phyloP scores from a whole-genome alignment of 2,888 invertebrate genomes.

The Drepanosiphum platanoidis region DNA sequence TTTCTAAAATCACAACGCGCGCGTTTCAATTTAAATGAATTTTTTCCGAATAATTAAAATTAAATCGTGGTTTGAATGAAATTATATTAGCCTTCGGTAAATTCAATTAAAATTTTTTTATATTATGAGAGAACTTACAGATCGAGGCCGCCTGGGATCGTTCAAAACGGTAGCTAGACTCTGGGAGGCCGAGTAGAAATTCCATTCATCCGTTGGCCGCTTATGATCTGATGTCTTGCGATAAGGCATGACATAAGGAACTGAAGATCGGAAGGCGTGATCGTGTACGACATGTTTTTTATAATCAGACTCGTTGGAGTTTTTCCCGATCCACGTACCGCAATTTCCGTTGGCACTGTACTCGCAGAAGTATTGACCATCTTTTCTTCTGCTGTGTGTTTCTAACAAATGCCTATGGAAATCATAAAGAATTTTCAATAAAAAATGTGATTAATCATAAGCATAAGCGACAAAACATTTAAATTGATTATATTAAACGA shows the following conservation, averaged over 20 bases:
- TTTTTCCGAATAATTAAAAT: neutral
- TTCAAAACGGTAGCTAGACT: constrained; percentile 95
- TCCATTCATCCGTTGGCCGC: constrained; percentile 73
- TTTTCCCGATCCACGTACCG: constrained; percentile 86
- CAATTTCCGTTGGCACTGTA: constrained; percentile 90
- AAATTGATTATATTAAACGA: neutral
- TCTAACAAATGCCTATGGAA: constrained; percentile 79
- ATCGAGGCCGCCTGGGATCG: constrained; percentile 92
- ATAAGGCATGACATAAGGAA: constrained; percentile 22
- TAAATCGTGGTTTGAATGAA: neutral
- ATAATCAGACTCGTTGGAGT: constrained; percentile 87
- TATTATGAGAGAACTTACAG: constrained; percentile 69
- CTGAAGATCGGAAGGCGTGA: constrained; percentile 68
- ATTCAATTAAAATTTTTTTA: neutral
- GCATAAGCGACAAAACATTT: neutral
- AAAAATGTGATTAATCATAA: neutral
- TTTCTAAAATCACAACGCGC: constrained; percentile 66
- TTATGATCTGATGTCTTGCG: constrained; percentile 66
- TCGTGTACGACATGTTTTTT: constrained; percentile 83
- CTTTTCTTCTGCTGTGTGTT: constrained; percentile 84
- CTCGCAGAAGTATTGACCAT: constrained; percentile 85
- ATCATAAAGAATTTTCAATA: neutral
- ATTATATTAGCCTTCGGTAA: neutral
- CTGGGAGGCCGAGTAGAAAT: constrained; percentile 89
- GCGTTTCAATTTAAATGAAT: constrained; percentile 6